Conservation (phyloP, 1,140 invertebrate species). For the Lysiphlebus fabarum region DNA sequence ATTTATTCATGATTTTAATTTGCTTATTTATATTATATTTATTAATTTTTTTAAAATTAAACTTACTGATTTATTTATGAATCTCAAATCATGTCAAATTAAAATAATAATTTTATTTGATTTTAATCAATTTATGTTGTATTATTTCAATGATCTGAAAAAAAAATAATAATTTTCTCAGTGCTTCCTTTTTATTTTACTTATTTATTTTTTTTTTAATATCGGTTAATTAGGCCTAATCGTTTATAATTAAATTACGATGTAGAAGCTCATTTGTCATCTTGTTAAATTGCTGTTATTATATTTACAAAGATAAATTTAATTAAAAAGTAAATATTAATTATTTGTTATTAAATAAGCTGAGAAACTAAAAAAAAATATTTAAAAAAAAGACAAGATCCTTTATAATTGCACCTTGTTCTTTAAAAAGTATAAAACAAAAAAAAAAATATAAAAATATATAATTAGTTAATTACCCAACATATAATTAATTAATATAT, state of each 20-base stretch:
- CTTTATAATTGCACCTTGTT: constrained; percentile 33
- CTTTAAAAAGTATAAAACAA: constrained; percentile 35
- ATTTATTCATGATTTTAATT: too few relatives aligned
- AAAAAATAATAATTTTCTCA: constrained; percentile 16
- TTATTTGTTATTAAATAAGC: constrained; percentile 13
- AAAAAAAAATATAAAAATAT: constrained; percentile 23
- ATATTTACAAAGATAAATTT: constrained; percentile 3
- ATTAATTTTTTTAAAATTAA: too few relatives aligned
- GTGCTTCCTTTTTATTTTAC: constrained; percentile 11
- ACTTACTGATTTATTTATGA: too few relatives aligned
- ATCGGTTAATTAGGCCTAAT: constrained; percentile 10
- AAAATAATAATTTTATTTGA: too few relatives aligned
- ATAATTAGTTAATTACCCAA: constrained; percentile 16
- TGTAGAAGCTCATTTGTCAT: background rate
- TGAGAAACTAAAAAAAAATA: background rate
- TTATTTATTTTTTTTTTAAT: background rate
- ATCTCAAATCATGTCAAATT: too few relatives aligned
- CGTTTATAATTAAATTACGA: background rate
- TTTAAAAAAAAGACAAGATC: background rate
- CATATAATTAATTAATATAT: background rate
- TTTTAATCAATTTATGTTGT: too few relatives aligned
- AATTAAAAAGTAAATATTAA: constrained; percentile 2
- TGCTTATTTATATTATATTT: too few relatives aligned
- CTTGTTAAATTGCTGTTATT: constrained; percentile 20
- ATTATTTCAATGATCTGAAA: too few relatives aligned